Percentiles rank a stretch among this genome's conserved stretches.
phyloP scores from a whole-genome alignment of 2,113 vertebrate genomes.

The Oryzias celebensis region DNA sequence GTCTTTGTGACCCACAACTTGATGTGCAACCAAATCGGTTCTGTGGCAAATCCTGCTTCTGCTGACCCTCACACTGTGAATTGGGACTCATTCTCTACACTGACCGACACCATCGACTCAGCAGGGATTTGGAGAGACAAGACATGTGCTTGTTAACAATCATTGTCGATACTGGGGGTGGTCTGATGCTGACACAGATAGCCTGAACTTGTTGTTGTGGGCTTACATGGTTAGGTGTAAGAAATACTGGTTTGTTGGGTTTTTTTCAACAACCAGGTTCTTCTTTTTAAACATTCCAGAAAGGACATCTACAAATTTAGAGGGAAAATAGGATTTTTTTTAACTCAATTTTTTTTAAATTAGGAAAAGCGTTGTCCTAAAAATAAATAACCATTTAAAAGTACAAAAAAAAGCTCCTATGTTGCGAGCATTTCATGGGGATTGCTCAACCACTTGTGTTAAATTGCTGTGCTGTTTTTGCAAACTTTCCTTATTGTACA shows the following conservation, averaged over 20 bases:
- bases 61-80: conserved; percentile 33
- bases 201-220: conserved; percentile 20
- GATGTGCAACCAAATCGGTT: conserved; percentile 62
- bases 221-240: conserved; percentile 1
- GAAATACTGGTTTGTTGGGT: neutral
- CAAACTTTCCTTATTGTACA: conserved; percentile 15
- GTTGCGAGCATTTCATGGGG: conserved; percentile 12
- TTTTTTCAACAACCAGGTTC: neutral
- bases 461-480: conserved; percentile 1
- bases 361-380: too few species aligned
- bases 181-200: conserved; percentile 25
- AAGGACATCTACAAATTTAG: too few species aligned
- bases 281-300: neutral
- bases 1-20: conserved; percentile 49
- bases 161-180: conserved; percentile 45
- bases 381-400: too few species aligned
- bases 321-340: too few species aligned
- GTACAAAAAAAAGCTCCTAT: too few species aligned
- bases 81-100: conserved; percentile 25
- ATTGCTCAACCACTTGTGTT: conserved; percentile 12
- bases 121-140: conserved; percentile 33
- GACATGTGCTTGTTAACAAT: conserved; percentile 52
- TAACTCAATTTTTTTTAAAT: too few species aligned
- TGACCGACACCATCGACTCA: conserved; percentile 40
- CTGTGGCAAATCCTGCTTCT: conserved; percentile 55